Evolutionary conservation across 2,888 invertebrate genomes (phyloP), one percentile per base, ranked within the genome.

Genomic region (Phasia obesa): DNA sequence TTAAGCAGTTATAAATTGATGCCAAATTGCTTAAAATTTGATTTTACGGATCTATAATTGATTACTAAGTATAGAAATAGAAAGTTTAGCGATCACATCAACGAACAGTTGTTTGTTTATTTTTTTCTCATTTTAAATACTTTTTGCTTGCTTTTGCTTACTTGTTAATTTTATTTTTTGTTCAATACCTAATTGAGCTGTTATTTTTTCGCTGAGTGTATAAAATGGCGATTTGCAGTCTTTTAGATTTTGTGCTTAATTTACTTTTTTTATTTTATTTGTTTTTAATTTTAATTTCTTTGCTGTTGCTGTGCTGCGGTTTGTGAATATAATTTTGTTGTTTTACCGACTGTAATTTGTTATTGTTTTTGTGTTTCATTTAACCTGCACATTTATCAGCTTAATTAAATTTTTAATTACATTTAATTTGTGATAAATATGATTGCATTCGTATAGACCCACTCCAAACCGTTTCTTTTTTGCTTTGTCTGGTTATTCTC

Each of bases 391-490:
- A 64, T 77, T 78, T 78, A 74, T 78, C 51, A 64, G 64, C 59
- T 78, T 78, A 82, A 82, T 78, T 82, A 82, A 78, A 74, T 82
- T 82, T 74, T 70, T 74, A 82, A 74, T 82, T 77, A 64, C 62
- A 70, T 53, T 78, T 70, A 75, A 82, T 78, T 70, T 70, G 25
- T 23, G 42, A 60, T 31, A 67, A 55, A 78, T 57, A 42, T 74
- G 62, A 77, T 78, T 69, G 69, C 64, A 55, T 23, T 42, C 15
- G 21, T 35, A 15, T 49, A 57, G 25, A 75, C 35, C 49, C 65
- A 57, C 49, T 57, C 31, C 31, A 55, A 47, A 74, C 23, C 4
- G 17, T 19, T 11, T 47, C n/a, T 42, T 4, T 55, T 31, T 31
- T 21, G 1, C 13, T n/a, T 21, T 35, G 35, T 21, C 4, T 47